Base-by-base conservation (phyloP, 2,113 vertebrate species). In the Noturus placidus region DNA sequence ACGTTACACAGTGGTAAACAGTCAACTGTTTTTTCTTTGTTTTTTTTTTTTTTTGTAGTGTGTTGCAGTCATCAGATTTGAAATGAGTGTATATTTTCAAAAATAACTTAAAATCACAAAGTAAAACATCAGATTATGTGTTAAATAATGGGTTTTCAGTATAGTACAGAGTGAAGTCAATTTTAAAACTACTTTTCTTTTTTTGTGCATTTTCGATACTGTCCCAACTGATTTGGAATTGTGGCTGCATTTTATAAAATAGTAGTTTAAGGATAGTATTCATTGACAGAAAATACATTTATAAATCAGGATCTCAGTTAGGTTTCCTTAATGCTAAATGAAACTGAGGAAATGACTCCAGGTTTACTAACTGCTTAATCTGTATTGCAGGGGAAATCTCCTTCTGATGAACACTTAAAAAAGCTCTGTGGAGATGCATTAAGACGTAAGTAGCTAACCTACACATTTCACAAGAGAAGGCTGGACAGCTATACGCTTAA, bases 331-430 rank as follows among this genome's bases (percentile, higher is more conserved):
- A 79, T 79, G 7, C n/a, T 35, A 54, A 70, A 30, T 33, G 1
- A 54, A 52, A 10, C 25, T 35, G 4, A 70, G 10, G 35, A 83
- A 76, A 77, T 46, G 35, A 25, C 33, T 56, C n/a, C 52, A 85
- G 13, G 57, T 19, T 87, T 33, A 63, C 14, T 25, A 82, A 82
- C 27, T 59, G 35, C 69, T 89, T 30, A 83, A 88, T 92, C 19
- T 92, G 90, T 93, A 86, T 94, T 94, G 77, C 93, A 96, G 95
- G 95, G 94, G 52, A 95, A 94, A 81, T 85, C 94, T 88, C 94
- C 94, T 8, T 94, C 95, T 19, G 94, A 96, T n/a, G 93, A 95
- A n/a, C 91, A 94, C 87, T 91, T 96, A 27, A 89, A 94, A 27
- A 94, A 95, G 89, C 93, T 96, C 78, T 95, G 93, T 87, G 86